These are phyloP conservation scores for Drosophila mettleri DNA, from an alignment of 2,888 invertebrate genomes.

Conservation along the genomic window DNA sequence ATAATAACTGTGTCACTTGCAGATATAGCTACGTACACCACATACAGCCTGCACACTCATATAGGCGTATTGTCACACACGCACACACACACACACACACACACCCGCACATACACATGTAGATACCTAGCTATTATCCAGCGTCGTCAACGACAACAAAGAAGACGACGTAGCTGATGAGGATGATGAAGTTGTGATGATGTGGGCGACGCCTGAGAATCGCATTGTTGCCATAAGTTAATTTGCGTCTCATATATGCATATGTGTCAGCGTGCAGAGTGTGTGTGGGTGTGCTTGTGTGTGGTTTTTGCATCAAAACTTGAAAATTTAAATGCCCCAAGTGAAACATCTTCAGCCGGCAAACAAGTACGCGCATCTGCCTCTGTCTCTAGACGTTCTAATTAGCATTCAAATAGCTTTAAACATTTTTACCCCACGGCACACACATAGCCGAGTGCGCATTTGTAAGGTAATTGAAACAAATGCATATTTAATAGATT, in stretches of 20 bases:
- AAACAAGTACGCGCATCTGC: conserved; percentile 37
- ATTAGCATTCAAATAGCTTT: conserved; percentile 71
- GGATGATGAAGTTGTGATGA: conserved; percentile 43
- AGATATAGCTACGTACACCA: neutral
- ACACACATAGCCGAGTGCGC: neutral
- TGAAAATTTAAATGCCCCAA: conserved; percentile 75
- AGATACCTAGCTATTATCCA: conserved; percentile 65
- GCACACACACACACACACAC: conserved; percentile 31
- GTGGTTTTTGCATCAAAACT: conserved; percentile 75
- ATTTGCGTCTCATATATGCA: conserved; percentile 75
- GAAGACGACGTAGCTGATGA: conserved; percentile 44
- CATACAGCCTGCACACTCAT: neutral
- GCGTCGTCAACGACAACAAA: conserved; percentile 72
- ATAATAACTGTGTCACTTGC: conserved; percentile 69
- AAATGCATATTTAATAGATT: conserved; percentile 71
- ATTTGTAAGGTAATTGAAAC: conserved; percentile 61
- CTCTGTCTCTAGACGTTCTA: conserved; percentile 48
- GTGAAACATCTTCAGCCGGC: conserved; percentile 61
- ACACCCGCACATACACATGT: conserved; percentile 2
- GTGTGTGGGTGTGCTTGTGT: conserved; percentile 18
- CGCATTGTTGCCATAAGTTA: conserved; percentile 76
- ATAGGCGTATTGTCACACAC: conserved; percentile 29
- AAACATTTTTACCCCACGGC: conserved; percentile 48
- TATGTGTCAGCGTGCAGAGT: conserved; percentile 59
- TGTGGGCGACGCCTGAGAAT: conserved; percentile 47